Conservation (phyloP, 2,113 vertebrate species). For the Prunella fulvescens region DNA sequence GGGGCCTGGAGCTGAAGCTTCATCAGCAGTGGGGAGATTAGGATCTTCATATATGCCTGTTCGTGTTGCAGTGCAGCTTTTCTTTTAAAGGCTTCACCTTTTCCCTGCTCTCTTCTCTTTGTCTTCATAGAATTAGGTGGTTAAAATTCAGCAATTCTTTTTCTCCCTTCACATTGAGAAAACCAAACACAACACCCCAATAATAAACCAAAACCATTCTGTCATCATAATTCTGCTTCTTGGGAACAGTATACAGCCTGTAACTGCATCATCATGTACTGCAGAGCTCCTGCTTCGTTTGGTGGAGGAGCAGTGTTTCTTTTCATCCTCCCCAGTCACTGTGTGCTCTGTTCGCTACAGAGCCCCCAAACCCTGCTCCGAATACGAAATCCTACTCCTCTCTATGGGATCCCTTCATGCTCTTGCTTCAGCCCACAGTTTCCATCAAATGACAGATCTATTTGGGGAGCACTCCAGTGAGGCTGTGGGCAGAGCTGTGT, state of each 20-base stretch:
- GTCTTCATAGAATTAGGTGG: background rate
- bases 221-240: background rate
- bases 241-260: background rate
- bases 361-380: background rate
- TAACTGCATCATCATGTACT: background rate
- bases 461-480: background rate
- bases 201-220: background rate
- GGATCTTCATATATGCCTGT: background rate
- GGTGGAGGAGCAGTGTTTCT: background rate
- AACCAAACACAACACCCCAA: background rate
- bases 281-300: background rate
- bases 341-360: background rate
- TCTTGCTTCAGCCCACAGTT: background rate
- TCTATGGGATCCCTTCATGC: background rate
- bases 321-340: background rate
- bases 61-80: background rate
- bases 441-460: background rate
- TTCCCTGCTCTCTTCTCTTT: background rate
- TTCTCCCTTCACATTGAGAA: background rate
- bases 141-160: background rate
- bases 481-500: background rate
- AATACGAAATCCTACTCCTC: background rate
- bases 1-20: background rate
- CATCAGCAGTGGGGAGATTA: background rate
- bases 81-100: background rate